Percentiles rank a stretch among this genome's conserved stretches.
Conservation (phyloP, 1,140 invertebrate species). For the Brachionus koreanus region DNA sequence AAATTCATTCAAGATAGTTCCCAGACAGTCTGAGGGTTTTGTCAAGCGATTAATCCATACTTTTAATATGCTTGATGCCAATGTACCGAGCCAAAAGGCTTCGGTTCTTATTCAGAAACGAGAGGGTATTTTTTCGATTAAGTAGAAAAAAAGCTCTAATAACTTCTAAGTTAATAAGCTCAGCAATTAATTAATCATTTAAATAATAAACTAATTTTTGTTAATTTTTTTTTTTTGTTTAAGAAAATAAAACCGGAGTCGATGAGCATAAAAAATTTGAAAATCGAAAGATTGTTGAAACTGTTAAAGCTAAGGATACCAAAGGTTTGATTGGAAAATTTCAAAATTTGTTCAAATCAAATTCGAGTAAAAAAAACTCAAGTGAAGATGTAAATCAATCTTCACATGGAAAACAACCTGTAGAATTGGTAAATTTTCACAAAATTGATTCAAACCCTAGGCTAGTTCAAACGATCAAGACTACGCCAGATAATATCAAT, state of each 20-base stretch:
- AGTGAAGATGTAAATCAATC: background rate
- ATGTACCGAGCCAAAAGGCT: background rate
- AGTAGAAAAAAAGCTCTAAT: background rate
- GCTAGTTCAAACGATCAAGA: background rate
- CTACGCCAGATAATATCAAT: background rate
- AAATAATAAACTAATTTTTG: background rate
- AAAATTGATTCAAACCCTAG: constrained; percentile 20
- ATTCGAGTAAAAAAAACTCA: background rate
- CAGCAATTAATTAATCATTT: background rate
- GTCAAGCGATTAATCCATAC: background rate
- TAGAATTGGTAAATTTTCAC: constrained; percentile 39
- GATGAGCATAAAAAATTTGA: background rate
- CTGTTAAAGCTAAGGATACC: background rate
- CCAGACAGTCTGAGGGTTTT: background rate
- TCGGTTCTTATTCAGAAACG: background rate
- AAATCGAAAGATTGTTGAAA: background rate
- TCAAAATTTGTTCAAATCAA: constrained; percentile 41
- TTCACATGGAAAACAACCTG: background rate
- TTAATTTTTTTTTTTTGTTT: background rate
- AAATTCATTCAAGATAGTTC: background rate
- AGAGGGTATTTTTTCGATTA: background rate
- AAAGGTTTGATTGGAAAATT: constrained; percentile 41
- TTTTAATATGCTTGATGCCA: background rate
- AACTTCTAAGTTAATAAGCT: background rate
- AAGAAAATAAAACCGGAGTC: background rate